phyloP scores from a whole-genome alignment of 2,113 vertebrate genomes.

The Thermophis baileyi region DNA sequence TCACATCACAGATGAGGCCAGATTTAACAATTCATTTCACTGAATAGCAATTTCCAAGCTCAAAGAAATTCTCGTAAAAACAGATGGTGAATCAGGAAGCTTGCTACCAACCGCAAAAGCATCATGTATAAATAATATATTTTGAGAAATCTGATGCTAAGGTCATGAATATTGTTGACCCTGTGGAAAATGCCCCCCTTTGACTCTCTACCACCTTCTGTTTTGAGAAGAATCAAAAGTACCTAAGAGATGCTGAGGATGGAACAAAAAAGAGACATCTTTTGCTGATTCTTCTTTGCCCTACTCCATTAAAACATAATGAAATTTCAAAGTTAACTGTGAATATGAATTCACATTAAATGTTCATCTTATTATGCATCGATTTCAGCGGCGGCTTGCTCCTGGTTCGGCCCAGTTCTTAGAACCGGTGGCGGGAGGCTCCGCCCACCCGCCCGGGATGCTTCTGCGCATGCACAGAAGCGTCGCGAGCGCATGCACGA shows the following conservation, averaged over 20 bases:
- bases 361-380: background rate
- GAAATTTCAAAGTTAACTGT: background rate
- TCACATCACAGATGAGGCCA: constrained; percentile 48
- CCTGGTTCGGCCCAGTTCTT: no score
- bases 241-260: background rate
- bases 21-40: constrained; percentile 69
- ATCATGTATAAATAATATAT: constrained; percentile 34
- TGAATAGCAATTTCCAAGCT: constrained; percentile 59
- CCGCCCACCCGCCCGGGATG: no score
- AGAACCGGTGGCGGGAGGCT: no score
- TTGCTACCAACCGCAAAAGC: constrained; percentile 42
- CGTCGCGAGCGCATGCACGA: no score
- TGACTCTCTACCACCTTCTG: background rate
- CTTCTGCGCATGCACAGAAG: no score
- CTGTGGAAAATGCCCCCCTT: background rate
- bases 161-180: background rate
- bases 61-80: constrained; percentile 46
- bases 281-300: background rate
- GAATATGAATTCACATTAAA: background rate
- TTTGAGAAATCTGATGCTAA: constrained; percentile 28
- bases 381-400: no score
- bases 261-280: background rate
- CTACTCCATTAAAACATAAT: background rate
- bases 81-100: constrained; percentile 45
- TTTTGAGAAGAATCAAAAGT: background rate